Evolutionary conservation across 2,888 invertebrate species (phyloP), one percentile per base, ranked within the genome.

Genomic region (Ctenicera cuprea): DNA sequence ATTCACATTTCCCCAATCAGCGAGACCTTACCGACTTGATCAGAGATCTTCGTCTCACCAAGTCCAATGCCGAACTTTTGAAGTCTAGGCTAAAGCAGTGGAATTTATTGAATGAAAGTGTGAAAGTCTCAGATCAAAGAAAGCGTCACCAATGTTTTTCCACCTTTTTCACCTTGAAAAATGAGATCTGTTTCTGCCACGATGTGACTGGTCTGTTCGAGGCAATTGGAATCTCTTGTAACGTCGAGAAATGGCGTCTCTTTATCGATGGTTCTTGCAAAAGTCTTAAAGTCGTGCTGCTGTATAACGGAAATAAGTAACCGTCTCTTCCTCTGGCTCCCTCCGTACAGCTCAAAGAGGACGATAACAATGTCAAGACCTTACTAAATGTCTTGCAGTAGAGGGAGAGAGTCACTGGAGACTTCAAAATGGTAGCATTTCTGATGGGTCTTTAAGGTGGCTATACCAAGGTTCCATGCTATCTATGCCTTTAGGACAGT

Each of bases 181-280:
- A n/a, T n/a, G n/a, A n/a, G n/a, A n/a, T n/a, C n/a, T n/a, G 33
- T 48, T 64, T 16, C 48, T 68, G 43, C 30, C 20, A 48, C 43
- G 26, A 48, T 30, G 30, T 68, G 20, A 18, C 33, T 16, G 14
- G 43, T 41, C 57, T 68, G 30, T 30, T 68, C 20, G 8, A 57
- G 38, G 3, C 12, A 22, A 18, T 41, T 11, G 33, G 20, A 52
- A 57, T 30, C 33, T 12, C 11, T 14, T 57, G 38, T 57, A 68
- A 22, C 12, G 12, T 9, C 33, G 11, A 14, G 9, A 1, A 57
- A 26, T 68, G 61, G 59, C n/a, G 68, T 12, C 41, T 68, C 11
- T 57, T 68, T 16, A 59, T 41, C n/a, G 37, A 59, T 41, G 33
- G 38, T 7, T 4, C 68, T 3, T 57, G 7, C 3, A 26, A 16